These are phyloP conservation scores for Allophyes oxyacanthae DNA, from an alignment of 2,888 invertebrate genomes.

Conservation along the genomic window DNA sequence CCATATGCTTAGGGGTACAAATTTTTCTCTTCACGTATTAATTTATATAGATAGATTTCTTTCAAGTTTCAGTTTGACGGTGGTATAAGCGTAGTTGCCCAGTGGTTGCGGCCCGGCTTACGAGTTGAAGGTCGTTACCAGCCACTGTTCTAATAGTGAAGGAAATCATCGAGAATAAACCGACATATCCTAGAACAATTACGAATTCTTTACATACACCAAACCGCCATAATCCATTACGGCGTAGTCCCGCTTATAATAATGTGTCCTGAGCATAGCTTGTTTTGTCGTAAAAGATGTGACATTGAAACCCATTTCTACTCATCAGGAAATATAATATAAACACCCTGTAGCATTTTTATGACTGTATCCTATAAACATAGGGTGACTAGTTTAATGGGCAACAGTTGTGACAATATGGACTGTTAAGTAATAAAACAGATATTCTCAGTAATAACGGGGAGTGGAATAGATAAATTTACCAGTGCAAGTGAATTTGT, in stretches of 20 bases:
- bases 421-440: conserved; percentile 28
- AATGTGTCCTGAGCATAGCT: no score
- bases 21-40: no score
- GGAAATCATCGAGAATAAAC: neutral
- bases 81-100: no score
- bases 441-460: conserved; percentile 11
- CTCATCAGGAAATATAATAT: conserved; percentile 2
- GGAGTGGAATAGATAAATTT: neutral
- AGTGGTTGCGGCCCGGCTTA: no score
- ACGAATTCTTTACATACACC: no score
- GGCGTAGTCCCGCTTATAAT: no score
- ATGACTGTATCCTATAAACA: conserved; percentile 25
- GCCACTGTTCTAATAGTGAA: neutral
- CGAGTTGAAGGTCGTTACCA: no score
- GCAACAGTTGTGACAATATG: conserved; percentile 40
- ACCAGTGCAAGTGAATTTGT: neutral
- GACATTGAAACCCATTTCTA: conserved; percentile 4
- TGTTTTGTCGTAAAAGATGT: neutral
- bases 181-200: no score
- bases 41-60: no score
- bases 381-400: conserved; percentile 38
- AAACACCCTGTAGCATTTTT: conserved; percentile 13
- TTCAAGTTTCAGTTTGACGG: no score
- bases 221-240: no score
- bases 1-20: no score